Evolutionary conservation across 2,113 vertebrate species (phyloP), one percentile per base, ranked within the genome.

Genomic region (Nothocercus nigrocapillus): DNA sequence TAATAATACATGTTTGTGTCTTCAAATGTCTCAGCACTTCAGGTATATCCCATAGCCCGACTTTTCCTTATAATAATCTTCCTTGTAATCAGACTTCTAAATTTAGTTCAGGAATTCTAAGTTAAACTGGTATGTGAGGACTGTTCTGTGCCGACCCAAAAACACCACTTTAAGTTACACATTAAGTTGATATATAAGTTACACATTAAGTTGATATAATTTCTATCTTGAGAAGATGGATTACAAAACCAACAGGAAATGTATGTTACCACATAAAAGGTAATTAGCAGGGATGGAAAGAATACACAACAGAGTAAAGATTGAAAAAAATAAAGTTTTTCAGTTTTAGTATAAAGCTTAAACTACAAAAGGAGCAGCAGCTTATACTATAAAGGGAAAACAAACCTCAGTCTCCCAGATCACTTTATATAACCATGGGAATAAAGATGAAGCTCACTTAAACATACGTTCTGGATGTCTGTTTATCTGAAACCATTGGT

Each of bases 381-480:
- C 1, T 66, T 61, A 21, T 4, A 44, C 2, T 13, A 3, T 49
- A 64, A 47, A 59, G 11, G 66, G 9, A 67, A 30, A 19, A 74
- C 18, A 45, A 78, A 53, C 2, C 4, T 40, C 27, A n/a, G 15
- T 16, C 40, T 84, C 49, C n/a, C 14, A 70, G 64, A 58, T 4
- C 9, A 51, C 22, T 85, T 59, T 13, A 59, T 30, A 5, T 14
- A 86, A 58, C 24, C 42, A 17, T 36, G 22, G 49, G 11, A 44
- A 51, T 9, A 75, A 62, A 74, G 70, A 40, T 18, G 25, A 53
- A 53, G 3, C 5, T 58, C 11, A 20, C 15, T 40, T 20, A 69
- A 82, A n/a, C 11, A 4, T 0, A 2, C 27, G 11, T 12, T 9
- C 17, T 14, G 2, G 32, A 27, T n/a, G 9, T 27, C 38, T 42